Conservation (phyloP, 2,797 vertebrate genomes). For the Microchirus variegatus region DNA sequence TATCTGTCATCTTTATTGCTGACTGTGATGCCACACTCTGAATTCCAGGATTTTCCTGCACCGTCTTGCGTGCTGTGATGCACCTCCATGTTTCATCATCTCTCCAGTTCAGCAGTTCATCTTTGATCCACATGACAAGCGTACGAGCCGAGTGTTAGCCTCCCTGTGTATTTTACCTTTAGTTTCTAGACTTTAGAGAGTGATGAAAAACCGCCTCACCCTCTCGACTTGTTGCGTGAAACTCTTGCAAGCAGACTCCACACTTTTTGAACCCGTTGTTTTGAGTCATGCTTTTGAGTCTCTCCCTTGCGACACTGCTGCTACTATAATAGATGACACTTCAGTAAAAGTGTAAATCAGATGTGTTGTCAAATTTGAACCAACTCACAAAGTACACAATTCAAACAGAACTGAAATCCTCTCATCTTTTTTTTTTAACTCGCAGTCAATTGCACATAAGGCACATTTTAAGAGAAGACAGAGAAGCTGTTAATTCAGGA, state of each 20-base stretch:
- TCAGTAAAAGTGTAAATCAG: conserved; percentile 6
- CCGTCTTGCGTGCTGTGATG: too few species aligned
- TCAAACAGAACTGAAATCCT: not conserved
- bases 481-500: conserved; percentile 20
- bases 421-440: too few species aligned
- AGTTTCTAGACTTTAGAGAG: not conserved
- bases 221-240: not conserved
- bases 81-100: not conserved
- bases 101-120: not conserved
- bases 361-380: conserved; percentile 31
- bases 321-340: too few species aligned
- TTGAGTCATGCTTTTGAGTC: too few species aligned
- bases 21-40: too few species aligned
- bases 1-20: too few species aligned
- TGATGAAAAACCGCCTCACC: not conserved
- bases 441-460: not conserved
- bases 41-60: too few species aligned
- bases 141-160: not conserved
- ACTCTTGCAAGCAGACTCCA: too few species aligned
- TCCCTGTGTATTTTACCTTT: not conserved
- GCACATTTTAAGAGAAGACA: conserved; percentile 27
- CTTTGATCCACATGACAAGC: not conserved
- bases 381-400: conserved; percentile 12
- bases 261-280: too few species aligned
- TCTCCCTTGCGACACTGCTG: too few species aligned